Base-by-base conservation (phyloP, 2,888 invertebrate species). In the Chalcosyrphus nemorum region DNA sequence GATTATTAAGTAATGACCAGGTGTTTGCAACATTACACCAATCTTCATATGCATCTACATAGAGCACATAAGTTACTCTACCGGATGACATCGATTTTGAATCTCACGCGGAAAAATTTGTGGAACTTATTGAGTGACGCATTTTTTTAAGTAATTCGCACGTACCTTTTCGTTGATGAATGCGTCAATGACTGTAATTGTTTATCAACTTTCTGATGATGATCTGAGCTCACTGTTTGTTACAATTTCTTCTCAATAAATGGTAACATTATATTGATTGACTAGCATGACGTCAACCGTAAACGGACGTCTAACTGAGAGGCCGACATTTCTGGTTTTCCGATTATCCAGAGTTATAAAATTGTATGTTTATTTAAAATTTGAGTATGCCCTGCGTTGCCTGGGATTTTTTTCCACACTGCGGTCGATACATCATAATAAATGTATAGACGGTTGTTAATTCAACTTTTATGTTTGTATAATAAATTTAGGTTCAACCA, bases 101-200 rank as follows among this genome's bases (percentile, higher is more conserved):
- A 2, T 4, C 38, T 50, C 5, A 13, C 29, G 41, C 50, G 15
- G 65, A 35, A 38, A 65, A 56, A 35, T 32, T 41, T 24, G 9
- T 66, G 7, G 4, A 66, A 41, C 19, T 41, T 13, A 29, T 54
- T 41, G 56, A 56, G 21, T 68, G 68, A 45, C 68, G 56, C 32
- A 38, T 38, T n/a, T n/a, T n/a, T n/a, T n/a, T n/a, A n/a, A n/a
- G n/a, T n/a, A n/a, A n/a, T n/a, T 21, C 6, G 13, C 6, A 45
- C 11, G 11, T 38, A 66, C 24, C 38, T 41, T 38, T 27, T 52
- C 45, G 32, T 21, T 29, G 29, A 68, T 19, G 45, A 56, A 56
- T 56, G 56, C 68, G 68, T 68, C 68, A 68, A 68, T 45, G 15
- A 13, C n/a, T 2, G 59, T 38, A 65, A 65, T 47, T 66, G n/a